These are phyloP conservation scores for Chesias legatella DNA, from an alignment of 2,888 invertebrate genomes.

Conservation along the genomic window DNA sequence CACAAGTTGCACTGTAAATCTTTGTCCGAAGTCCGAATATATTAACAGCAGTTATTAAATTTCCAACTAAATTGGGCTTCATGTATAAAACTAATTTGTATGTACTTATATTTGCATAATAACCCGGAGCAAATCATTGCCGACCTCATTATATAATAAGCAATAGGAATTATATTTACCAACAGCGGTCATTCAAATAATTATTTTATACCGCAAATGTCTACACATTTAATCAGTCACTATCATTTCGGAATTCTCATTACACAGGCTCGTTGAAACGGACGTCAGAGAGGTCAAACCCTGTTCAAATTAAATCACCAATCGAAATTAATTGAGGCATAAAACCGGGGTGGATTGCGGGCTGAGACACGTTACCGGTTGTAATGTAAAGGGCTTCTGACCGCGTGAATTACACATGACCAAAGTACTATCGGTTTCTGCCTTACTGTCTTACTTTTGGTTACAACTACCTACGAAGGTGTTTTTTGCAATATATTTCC, in stretches of 20 bases:
- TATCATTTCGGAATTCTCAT: slow-evolving; percentile 38
- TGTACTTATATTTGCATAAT: too few species aligned
- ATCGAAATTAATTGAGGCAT: slow-evolving; percentile 56
- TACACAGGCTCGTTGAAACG: slow-evolving; percentile 40
- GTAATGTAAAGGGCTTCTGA: slow-evolving; percentile 32
- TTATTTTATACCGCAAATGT: slow-evolving; percentile 13
- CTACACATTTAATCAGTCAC: slow-evolving; percentile 36
- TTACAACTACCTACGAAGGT: too few species aligned
- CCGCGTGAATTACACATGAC: slow-evolving; percentile 26
- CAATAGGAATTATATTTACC: slow-evolving; percentile 10
- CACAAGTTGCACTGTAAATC: too few species aligned
- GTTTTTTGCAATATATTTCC: too few species aligned
- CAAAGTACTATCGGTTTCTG: slow-evolving; percentile 13
- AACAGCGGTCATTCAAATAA: slow-evolving; percentile 8
- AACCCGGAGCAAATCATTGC: too few species aligned
- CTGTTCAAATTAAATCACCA: slow-evolving; percentile 50
- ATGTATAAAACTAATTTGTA: too few species aligned
- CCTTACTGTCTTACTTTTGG: slow-evolving; percentile 1
- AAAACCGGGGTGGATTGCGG: slow-evolving; percentile 36
- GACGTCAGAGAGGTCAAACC: slow-evolving; percentile 46
- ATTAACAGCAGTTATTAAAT: too few species aligned
- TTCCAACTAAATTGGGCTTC: too few species aligned
- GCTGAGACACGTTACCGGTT: slow-evolving; percentile 32
- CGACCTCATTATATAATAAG: too few species aligned
- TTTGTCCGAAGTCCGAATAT: too few species aligned